Evolutionary conservation across 2,797 vertebrate genomes (phyloP).

Genomic region (Poecilia picta): DNA sequence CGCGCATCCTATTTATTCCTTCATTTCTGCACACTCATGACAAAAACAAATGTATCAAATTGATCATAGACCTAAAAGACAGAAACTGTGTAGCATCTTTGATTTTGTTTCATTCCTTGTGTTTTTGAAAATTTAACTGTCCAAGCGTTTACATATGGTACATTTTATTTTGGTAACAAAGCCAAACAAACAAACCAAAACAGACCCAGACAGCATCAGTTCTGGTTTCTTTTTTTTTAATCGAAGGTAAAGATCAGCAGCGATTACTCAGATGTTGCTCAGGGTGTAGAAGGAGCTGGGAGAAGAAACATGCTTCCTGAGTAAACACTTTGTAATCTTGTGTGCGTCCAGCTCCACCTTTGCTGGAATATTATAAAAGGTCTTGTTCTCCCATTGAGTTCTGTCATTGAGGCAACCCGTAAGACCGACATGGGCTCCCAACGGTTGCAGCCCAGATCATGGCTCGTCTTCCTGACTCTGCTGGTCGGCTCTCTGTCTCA

Average conservation of each 20-base stretch:
- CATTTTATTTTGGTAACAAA: background rate
- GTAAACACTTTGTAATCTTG: constrained; percentile 23
- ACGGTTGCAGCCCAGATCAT: constrained; percentile 21
- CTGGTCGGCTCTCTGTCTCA: constrained; percentile 52
- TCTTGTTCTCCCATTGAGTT: background rate
- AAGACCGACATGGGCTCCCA: constrained; percentile 68
- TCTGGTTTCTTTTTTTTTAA: background rate
- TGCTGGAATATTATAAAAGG: constrained; percentile 54
- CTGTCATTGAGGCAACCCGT: constrained; percentile 50
- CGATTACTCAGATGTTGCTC: background rate
- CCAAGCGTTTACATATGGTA: background rate
- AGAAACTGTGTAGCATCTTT: background rate
- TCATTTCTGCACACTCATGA: background rate
- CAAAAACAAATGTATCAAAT: background rate
- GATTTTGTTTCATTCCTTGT: background rate
- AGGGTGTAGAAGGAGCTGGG: background rate
- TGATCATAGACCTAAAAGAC: background rate
- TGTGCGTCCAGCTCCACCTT: constrained; percentile 49
- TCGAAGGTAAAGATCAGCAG: background rate
- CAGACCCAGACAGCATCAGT: background rate
- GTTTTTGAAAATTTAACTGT: no score
- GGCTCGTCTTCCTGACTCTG: constrained; percentile 58
- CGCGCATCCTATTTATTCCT: background rate
- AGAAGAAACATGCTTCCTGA: constrained; percentile 16
- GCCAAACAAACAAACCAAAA: background rate